phyloP scores from a whole-genome alignment of 2,113 vertebrate genomes.

The Rousettus leschenaultii region DNA sequence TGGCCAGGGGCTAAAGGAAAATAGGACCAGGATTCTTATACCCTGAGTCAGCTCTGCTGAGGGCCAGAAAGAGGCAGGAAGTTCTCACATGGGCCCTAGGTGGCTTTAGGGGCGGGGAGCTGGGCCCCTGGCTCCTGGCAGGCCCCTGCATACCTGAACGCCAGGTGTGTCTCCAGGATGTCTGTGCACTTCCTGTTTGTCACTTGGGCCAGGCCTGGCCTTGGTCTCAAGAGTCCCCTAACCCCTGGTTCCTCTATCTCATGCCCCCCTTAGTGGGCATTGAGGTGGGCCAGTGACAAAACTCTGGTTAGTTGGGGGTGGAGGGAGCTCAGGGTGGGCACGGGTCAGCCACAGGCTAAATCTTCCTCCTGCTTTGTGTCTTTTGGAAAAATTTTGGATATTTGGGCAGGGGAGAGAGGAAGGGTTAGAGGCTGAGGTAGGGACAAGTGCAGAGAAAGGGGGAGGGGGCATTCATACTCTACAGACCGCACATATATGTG shows the following conservation, averaged over 20 bases:
- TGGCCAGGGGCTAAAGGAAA: neutral
- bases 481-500: neutral
- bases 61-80: neutral
- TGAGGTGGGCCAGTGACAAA: neutral
- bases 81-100: neutral
- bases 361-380: neutral
- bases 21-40: neutral
- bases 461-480: neutral
- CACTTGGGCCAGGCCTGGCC: neutral
- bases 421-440: neutral
- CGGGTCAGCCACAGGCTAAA: neutral
- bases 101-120: neutral
- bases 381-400: neutral
- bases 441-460: neutral
- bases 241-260: neutral
- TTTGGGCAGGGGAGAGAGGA: neutral
- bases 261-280: neutral
- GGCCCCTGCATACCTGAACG: constrained; percentile 33
- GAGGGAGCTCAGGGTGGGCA: neutral
- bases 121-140: neutral
- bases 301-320: neutral
- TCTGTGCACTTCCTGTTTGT: constrained; percentile 57
- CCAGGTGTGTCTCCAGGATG: constrained; percentile 39
- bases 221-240: neutral
- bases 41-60: constrained; percentile 55